phyloP scores from a whole-genome alignment of 2,113 vertebrate genomes.

The Cochlearius cochlearius region DNA sequence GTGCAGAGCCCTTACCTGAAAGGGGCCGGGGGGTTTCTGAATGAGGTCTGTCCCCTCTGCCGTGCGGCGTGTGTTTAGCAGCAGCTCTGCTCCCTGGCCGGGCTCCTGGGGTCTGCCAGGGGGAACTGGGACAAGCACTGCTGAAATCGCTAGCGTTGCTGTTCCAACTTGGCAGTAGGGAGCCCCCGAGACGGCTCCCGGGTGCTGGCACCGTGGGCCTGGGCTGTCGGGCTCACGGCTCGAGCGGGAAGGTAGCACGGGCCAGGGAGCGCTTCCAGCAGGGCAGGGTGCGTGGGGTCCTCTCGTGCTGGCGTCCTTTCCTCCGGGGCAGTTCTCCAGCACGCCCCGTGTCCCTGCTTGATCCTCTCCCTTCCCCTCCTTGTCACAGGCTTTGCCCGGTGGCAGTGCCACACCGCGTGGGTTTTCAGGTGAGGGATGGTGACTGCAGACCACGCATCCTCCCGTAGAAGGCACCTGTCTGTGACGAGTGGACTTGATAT shows the following conservation, averaged over 20 bases:
- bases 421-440: neutral
- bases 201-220: neutral
- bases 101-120: neutral
- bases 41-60: neutral
- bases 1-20: neutral
- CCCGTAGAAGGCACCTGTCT: neutral
- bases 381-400: neutral
- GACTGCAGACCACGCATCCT: neutral
- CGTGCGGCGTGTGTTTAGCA: accelerated
- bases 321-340: neutral
- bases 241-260: neutral
- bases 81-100: neutral
- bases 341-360: accelerated
- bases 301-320: neutral
- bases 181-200: accelerated
- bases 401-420: accelerated
- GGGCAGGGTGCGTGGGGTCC: neutral
- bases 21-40: neutral
- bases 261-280: neutral
- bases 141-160: accelerated
- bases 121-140: neutral
- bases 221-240: neutral
- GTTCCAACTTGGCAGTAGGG: neutral
- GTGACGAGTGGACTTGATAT: neutral
- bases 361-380: neutral